These are phyloP conservation scores for Grammomys surdaster DNA, from an alignment of 2,113 vertebrate genomes.

Conservation along the genomic window DNA sequence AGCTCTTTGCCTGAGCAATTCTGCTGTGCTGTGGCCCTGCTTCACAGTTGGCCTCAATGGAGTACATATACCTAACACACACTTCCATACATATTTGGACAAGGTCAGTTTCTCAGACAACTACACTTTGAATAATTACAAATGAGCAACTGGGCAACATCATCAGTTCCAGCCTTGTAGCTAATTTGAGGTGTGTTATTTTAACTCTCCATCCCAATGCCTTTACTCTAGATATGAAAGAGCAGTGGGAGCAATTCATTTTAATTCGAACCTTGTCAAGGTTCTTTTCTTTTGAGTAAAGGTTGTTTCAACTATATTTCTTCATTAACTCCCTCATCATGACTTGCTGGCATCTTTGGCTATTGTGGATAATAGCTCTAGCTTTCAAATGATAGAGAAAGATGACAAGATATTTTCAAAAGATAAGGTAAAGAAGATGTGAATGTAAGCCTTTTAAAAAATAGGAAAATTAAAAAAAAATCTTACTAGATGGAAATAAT, in stretches of 20 bases:
- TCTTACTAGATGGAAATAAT: background rate
- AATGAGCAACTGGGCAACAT: background rate
- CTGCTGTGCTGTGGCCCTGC: background rate
- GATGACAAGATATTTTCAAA: constrained; percentile 30
- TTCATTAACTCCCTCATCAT: constrained; percentile 59
- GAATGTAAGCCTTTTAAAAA: constrained; percentile 21
- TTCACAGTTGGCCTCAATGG: background rate
- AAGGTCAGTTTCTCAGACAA: constrained; percentile 26
- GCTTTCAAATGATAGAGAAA: constrained; percentile 57
- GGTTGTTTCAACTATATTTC: constrained; percentile 24
- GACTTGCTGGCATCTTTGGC: constrained; percentile 46
- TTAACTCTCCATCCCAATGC: background rate
- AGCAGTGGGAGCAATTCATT: background rate
- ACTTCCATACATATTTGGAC: background rate
- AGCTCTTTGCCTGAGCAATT: background rate
- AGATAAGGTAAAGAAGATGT: background rate
- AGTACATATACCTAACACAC: too few species aligned
- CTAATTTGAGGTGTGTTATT: constrained; percentile 34
- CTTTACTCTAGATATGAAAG: background rate
- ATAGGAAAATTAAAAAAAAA: background rate
- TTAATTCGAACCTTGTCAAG: constrained; percentile 8
- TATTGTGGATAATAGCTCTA: constrained; percentile 15
- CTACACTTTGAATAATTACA: background rate
- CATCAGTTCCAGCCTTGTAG: background rate
- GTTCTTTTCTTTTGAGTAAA: constrained; percentile 16